Conservation (phyloP, 2,113 vertebrate species). For the Terrapene triunguis region DNA sequence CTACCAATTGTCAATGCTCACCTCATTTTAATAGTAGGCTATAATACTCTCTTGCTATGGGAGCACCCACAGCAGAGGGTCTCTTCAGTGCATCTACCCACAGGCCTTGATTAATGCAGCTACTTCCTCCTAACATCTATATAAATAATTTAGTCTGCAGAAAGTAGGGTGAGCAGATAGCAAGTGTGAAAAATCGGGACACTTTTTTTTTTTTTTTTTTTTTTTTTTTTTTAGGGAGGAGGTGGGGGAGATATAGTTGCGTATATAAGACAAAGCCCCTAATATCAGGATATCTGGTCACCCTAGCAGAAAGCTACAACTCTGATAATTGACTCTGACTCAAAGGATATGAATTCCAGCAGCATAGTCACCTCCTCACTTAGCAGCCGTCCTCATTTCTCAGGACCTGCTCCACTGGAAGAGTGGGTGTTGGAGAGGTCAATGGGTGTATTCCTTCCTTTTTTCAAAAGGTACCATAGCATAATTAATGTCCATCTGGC, state of each 20-base stretch:
- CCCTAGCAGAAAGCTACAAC: not conserved
- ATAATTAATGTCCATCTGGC: not conserved
- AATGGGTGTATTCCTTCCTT: not conserved
- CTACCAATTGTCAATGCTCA: not conserved
- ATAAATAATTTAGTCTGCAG: not conserved
- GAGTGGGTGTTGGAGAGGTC: accelerated
- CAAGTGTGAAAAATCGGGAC: not conserved
- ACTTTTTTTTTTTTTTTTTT: not conserved
- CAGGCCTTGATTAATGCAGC: accelerated
- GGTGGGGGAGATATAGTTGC: not conserved
- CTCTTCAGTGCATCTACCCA: not conserved
- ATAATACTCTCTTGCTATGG: not conserved
- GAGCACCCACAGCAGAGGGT: not conserved
- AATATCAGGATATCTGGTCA: not conserved
- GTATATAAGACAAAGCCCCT: not conserved
- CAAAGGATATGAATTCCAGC: not conserved
- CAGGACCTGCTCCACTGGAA: not conserved
- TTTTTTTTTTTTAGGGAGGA: no score
- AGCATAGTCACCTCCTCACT: not conserved
- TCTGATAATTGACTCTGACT: not conserved
- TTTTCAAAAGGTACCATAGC: accelerated
- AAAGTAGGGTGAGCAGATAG: not conserved
- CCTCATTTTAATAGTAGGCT: accelerated
- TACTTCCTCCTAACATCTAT: accelerated
- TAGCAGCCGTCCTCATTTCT: not conserved